Evolutionary conservation across 2,797 vertebrate species (phyloP).

Genomic region (Halcyon leucocephala): DNA sequence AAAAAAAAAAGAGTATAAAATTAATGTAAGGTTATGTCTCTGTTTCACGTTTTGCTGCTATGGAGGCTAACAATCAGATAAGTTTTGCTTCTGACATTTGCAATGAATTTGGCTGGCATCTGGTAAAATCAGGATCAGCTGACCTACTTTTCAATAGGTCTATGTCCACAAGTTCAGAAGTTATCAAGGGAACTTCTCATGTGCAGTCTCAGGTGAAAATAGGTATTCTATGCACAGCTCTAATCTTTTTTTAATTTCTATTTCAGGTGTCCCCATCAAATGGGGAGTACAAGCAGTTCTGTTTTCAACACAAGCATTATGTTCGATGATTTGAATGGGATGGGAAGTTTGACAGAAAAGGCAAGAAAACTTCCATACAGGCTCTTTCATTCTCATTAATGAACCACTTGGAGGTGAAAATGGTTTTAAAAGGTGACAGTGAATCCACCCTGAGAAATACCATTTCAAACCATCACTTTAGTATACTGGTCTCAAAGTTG

Average conservation of each 20-base stretch:
- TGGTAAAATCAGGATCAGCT: neutral
- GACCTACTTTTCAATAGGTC: neutral
- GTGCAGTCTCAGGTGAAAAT: neutral
- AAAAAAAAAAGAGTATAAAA: neutral
- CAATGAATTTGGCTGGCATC: neutral
- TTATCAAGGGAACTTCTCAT: neutral
- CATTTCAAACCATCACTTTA: neutral
- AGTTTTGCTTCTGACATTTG: neutral
- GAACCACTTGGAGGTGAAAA: neutral
- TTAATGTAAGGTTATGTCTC: neutral
- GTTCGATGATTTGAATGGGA: neutral
- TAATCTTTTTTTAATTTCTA: neutral
- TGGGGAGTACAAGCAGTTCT: neutral
- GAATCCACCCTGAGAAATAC: neutral
- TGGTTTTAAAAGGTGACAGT: neutral
- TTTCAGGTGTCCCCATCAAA: neutral
- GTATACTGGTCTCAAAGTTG: neutral
- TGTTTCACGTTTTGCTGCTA: neutral
- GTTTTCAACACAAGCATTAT: neutral
- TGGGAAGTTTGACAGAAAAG: neutral
- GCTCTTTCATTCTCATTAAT: neutral
- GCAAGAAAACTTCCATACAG: rapidly evolving
- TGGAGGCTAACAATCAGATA: neutral
- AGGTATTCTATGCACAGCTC: neutral
- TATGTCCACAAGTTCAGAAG: neutral